Evolutionary conservation across 2,888 invertebrate species (phyloP), one percentile per base, ranked within the genome.

Genomic region (Trissoscelio sp.): DNA sequence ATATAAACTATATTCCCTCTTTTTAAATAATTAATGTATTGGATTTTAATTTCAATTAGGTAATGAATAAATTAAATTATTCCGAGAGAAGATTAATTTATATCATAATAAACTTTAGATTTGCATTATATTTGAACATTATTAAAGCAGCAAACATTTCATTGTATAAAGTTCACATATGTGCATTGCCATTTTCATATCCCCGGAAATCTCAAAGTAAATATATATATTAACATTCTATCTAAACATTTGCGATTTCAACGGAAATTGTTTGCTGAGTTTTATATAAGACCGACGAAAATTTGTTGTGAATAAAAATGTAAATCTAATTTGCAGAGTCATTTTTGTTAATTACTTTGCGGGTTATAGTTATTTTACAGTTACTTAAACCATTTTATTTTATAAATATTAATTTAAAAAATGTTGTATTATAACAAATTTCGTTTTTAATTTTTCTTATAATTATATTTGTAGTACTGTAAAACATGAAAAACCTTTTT

Each of bases 141-240:
- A 39, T 39, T 39, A 39, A 2, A 3, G 9, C 5, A 11, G 34
- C 39, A 39, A 39, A 39, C 14, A 39, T 39, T n/a, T 39, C 12
- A 39, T 3, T 24, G 24, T 24, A 24, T 18, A 44, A 4, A 18
- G 44, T 9, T 9, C 18, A 44, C 9, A 9, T 9, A 12, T 2
- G 12, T 3, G 20, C 9, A 18, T 18, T 7, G 6, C 2, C 9
- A 20, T 44, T 7, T 20, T 44, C 18, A 20, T 20, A 44, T 44
- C 0, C 18, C 9, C 0, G 2, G 9, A 9, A 18, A 20, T 12
- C 9, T 11, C 9, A 9, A 20, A 44, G 20, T 11, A 44, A 44
- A 44, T 24, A 24, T 44, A 44, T 44, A 20, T 20, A 18, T 44
- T 31, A 55, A 31, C n/a, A 55, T 55, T 16, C 4, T 16, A 28